Percentiles rank a stretch among this genome's conserved stretches.
Conservation (phyloP, 1,140 invertebrate genomes). For the Leptinotarsa texana region DNA sequence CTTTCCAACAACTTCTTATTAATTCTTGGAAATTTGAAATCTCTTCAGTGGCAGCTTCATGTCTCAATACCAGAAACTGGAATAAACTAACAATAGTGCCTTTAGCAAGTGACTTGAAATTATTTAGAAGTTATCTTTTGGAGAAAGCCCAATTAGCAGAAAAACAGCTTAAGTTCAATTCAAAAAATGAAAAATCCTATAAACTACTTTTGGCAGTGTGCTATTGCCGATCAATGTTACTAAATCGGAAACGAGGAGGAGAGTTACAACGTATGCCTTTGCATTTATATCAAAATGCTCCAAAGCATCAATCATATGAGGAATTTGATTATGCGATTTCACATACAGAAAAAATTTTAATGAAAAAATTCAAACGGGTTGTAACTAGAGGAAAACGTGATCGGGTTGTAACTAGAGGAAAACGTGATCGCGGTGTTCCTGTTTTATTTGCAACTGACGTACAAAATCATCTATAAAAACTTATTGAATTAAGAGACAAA, state of each 20-base stretch:
- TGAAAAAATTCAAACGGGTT: conserved; percentile 30
- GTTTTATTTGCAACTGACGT: no score
- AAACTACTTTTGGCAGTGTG: conserved; percentile 19
- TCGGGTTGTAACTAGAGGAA: no score
- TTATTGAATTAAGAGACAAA: no score
- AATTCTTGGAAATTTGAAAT: conserved; percentile 29
- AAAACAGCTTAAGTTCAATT: not conserved
- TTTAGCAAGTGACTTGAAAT: conserved; percentile 41
- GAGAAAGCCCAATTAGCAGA: not conserved
- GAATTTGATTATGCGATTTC: conserved; percentile 34
- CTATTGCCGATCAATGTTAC: conserved; percentile 31
- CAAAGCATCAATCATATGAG: conserved; percentile 32
- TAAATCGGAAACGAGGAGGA: conserved; percentile 34
- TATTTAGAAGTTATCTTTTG: conserved; percentile 17
- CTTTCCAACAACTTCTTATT: conserved; percentile 22
- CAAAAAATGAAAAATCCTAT: not conserved
- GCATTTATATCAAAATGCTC: conserved; percentile 20
- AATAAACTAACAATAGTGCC: conserved; percentile 41
- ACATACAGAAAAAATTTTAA: conserved; percentile 30
- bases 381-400: no score
- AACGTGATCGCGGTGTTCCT: no score
- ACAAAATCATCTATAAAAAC: no score
- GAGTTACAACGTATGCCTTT: conserved; percentile 32
- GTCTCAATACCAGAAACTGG: conserved; percentile 39
- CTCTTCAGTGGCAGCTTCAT: conserved; percentile 14